Evolutionary conservation across 2,797 vertebrate genomes (phyloP).

Genomic region (Malacoraja senta): DNA sequence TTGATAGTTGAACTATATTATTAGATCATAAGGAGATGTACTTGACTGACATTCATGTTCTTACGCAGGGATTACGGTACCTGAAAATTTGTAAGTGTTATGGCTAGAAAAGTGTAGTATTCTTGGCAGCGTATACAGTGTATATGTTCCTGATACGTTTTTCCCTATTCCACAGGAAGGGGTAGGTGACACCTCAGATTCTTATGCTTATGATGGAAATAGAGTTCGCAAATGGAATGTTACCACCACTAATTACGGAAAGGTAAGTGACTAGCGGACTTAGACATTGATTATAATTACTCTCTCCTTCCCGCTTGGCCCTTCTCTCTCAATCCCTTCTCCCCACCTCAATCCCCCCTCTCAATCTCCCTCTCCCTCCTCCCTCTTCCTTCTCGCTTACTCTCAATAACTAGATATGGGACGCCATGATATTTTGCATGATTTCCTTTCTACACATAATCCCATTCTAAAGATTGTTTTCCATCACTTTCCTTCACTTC

Average conservation of each 20-base stretch:
- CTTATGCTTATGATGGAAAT: slow-evolving; percentile 92
- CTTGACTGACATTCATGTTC: background rate
- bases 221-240: slow-evolving; percentile 97
- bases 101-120: background rate
- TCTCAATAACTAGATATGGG: background rate
- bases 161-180: slow-evolving; percentile 69
- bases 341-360: too few species aligned
- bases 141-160: background rate
- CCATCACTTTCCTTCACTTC: background rate
- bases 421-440: background rate
- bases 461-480: background rate
- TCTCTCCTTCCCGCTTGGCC: too few species aligned
- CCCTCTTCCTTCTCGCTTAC: too few species aligned
- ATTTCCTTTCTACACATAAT: background rate
- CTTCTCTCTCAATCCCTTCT: too few species aligned
- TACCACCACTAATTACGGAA: slow-evolving; percentile 93
- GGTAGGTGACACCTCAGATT: slow-evolving; percentile 88
- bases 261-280: slow-evolving; percentile 62
- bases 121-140: background rate
- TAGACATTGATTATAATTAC: background rate
- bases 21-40: background rate
- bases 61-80: background rate
- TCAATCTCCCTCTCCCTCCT: too few species aligned
- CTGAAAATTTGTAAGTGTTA: background rate
- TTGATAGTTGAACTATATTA: too few species aligned